Percentiles rank a stretch among this genome's conserved stretches.
Evolutionary conservation across 2,888 invertebrate species (phyloP).

Genomic region (Rhimphoctona megacephalus): DNA sequence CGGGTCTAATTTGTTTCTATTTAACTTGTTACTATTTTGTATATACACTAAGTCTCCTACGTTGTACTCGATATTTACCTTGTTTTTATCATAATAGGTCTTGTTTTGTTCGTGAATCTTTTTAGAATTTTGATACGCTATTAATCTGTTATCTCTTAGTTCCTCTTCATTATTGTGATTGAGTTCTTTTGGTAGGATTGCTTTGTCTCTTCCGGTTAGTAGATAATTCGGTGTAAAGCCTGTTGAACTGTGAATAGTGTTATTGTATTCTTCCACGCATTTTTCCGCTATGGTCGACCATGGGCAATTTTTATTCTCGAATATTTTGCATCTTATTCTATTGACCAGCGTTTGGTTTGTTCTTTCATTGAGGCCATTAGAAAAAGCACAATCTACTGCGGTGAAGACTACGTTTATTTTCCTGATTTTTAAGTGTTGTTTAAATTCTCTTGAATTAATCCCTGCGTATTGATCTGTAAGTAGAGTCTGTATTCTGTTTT

Average conservation of each 20-base stretch:
- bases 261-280: constrained; percentile 72
- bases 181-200: constrained; percentile 64
- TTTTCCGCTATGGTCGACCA: constrained; percentile 70
- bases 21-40: constrained; percentile 67
- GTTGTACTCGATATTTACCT: constrained; percentile 58
- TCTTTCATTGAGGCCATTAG: constrained; percentile 70
- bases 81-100: constrained; percentile 54
- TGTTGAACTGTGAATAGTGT: constrained; percentile 69
- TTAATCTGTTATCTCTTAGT: constrained; percentile 51
- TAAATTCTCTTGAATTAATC: constrained; percentile 72
- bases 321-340: constrained; percentile 76
- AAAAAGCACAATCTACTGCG: constrained; percentile 69
- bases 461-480: constrained; percentile 73
- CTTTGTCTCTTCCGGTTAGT: constrained; percentile 62
- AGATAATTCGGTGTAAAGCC: constrained; percentile 71
- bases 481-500: constrained; percentile 68
- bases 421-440: constrained; percentile 66
- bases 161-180: constrained; percentile 53
- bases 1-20: constrained; percentile 67
- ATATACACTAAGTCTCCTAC: constrained; percentile 69
- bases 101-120: constrained; percentile 31
- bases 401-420: constrained; percentile 70
- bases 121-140: constrained; percentile 64
- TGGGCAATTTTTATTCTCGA: constrained; percentile 69
- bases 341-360: constrained; percentile 74